Evolutionary conservation across 2,797 vertebrate species (phyloP).

Genomic region (Lerista edwardsae): DNA sequence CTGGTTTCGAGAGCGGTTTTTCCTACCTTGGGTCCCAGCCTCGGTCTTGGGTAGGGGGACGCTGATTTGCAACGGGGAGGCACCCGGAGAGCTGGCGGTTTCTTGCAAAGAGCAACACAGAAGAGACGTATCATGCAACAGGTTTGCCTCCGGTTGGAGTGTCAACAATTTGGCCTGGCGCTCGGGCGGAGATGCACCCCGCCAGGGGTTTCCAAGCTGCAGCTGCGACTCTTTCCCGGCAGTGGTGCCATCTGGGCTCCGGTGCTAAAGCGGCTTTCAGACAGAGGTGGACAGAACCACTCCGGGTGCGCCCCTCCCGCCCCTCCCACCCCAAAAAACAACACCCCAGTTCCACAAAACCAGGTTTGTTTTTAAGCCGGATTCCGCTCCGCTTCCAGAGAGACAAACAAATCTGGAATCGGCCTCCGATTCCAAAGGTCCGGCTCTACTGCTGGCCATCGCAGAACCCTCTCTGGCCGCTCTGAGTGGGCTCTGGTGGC

Average conservation of each 20-base stretch:
- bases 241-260: background rate
- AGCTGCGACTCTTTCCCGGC: background rate
- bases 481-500: too few relatives aligned
- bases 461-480: background rate
- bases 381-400: background rate
- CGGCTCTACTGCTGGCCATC: background rate
- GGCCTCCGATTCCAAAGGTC: background rate
- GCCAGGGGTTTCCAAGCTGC: background rate
- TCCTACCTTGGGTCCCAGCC: conserved; percentile 74
- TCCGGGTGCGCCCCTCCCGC: too few relatives aligned
- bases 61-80: conserved; percentile 62
- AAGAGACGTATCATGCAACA: conserved; percentile 47
- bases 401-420: background rate
- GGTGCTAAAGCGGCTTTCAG: background rate
- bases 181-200: too few relatives aligned
- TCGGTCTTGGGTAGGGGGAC: conserved; percentile 38
- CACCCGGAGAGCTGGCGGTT: conserved; percentile 46
- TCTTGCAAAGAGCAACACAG: conserved; percentile 64
- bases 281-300: background rate
- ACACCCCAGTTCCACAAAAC: background rate
- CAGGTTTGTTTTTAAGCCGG: background rate
- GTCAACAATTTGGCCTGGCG: background rate
- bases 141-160: background rate
- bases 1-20: accelerated
- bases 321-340: too few relatives aligned